phyloP scores from a whole-genome alignment of 1,140 invertebrate genomes.

The Phenacoccus solenopsis region DNA sequence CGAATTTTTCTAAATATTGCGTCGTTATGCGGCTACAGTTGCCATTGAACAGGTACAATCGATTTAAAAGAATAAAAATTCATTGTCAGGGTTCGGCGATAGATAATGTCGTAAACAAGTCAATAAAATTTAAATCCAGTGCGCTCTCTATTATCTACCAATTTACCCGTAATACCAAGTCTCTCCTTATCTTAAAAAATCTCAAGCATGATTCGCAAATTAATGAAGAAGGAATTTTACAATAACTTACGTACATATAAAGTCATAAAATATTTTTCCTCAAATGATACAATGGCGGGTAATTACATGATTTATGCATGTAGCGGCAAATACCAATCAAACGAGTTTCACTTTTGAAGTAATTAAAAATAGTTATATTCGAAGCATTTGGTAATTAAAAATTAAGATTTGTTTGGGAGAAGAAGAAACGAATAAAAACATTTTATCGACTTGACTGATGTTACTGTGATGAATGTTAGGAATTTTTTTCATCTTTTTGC shows the following conservation, averaged over 20 bases:
- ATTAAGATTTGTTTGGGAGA: background rate
- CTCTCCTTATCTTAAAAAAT: too few relatives aligned
- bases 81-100: background rate
- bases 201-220: too few relatives aligned
- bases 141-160: too few relatives aligned
- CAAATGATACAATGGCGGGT: background rate
- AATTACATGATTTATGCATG: background rate
- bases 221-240: too few relatives aligned
- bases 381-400: constrained; percentile 1
- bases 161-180: too few relatives aligned
- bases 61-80: background rate
- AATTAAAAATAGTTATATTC: background rate
- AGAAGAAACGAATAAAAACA: too few relatives aligned
- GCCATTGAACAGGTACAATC: background rate
- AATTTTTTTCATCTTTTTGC: too few relatives aligned
- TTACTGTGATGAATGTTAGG: too few relatives aligned
- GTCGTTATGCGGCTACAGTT: background rate
- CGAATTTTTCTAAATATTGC: background rate
- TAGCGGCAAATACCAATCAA: background rate
- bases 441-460: too few relatives aligned
- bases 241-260: too few relatives aligned
- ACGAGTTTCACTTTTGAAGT: background rate
- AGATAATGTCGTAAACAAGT: background rate
- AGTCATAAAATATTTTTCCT: background rate
- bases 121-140: too few relatives aligned